These are phyloP conservation scores for Nansenia antarctica DNA, from an alignment of 2,113 vertebrate species.

Conservation along the genomic window DNA sequence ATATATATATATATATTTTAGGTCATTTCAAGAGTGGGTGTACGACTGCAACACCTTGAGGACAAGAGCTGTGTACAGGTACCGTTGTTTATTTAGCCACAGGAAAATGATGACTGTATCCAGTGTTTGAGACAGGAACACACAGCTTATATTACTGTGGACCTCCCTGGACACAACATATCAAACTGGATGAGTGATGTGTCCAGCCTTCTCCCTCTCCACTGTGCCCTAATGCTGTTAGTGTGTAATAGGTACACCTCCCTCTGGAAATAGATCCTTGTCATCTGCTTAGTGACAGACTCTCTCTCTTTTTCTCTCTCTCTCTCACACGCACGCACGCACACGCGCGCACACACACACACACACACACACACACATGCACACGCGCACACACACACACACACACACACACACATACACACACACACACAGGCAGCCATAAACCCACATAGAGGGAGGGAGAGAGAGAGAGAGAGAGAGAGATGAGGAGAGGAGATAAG, in stretches of 20 bases:
- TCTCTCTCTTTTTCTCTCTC: too few relatives aligned
- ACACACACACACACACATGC: too few relatives aligned
- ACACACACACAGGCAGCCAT: too few relatives aligned
- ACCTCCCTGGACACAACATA: background rate
- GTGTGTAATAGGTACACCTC: background rate
- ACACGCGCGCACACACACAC: too few relatives aligned
- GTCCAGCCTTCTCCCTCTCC: background rate
- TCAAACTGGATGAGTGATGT: background rate
- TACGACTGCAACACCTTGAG: background rate
- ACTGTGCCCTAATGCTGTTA: background rate
- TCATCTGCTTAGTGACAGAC: conserved; percentile 6
- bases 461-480: background rate
- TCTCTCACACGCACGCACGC: too few relatives aligned
- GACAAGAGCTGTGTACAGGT: background rate
- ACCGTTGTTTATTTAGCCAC: background rate
- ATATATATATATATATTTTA: too few relatives aligned
- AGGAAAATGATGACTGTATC: background rate
- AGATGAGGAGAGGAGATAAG: background rate
- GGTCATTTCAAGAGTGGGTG: background rate
- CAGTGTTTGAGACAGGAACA: background rate
- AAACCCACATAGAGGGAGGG: background rate
- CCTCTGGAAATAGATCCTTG: background rate
- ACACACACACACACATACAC: too few relatives aligned
- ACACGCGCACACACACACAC: too few relatives aligned
- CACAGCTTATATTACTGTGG: background rate